Percentiles rank a stretch among this genome's conserved stretches.
phyloP scores from a whole-genome alignment of 2,888 invertebrate species.

The Scaptomyza reducta region DNA sequence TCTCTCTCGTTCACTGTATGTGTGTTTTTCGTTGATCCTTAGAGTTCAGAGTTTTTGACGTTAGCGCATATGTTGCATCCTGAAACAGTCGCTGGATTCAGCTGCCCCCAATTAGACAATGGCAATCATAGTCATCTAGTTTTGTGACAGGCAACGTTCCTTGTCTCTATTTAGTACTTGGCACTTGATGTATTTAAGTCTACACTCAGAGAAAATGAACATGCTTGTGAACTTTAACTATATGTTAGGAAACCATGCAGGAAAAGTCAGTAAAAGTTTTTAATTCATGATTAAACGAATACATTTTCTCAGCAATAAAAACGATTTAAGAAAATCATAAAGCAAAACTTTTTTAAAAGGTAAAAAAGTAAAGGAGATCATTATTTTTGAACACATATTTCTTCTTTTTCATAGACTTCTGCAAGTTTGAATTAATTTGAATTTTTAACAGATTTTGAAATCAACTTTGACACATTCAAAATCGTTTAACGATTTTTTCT shows the following conservation, averaged over 20 bases:
- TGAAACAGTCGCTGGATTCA: conserved; percentile 44
- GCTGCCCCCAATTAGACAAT: conserved; percentile 62
- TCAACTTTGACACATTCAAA: too few relatives aligned
- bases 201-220: background rate
- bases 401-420: too few relatives aligned
- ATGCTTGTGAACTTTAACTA: background rate
- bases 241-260: background rate
- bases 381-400: too few relatives aligned
- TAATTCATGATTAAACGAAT: too few relatives aligned
- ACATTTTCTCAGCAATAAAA: too few relatives aligned
- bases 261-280: too few relatives aligned
- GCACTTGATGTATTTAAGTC: conserved; percentile 38
- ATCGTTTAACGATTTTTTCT: background rate
- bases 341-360: too few relatives aligned
- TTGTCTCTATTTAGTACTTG: conserved; percentile 14
- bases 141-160: conserved; percentile 10
- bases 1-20: too few relatives aligned
- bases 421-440: too few relatives aligned
- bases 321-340: too few relatives aligned
- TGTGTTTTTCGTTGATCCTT: conserved; percentile 72
- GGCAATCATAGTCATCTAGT: conserved; percentile 31
- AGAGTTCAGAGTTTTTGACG: conserved; percentile 54
- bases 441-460: too few relatives aligned
- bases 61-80: conserved; percentile 72
- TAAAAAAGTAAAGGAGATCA: too few relatives aligned